phyloP scores from a whole-genome alignment of 1,140 invertebrate species.

The Kradibia gibbosae region DNA sequence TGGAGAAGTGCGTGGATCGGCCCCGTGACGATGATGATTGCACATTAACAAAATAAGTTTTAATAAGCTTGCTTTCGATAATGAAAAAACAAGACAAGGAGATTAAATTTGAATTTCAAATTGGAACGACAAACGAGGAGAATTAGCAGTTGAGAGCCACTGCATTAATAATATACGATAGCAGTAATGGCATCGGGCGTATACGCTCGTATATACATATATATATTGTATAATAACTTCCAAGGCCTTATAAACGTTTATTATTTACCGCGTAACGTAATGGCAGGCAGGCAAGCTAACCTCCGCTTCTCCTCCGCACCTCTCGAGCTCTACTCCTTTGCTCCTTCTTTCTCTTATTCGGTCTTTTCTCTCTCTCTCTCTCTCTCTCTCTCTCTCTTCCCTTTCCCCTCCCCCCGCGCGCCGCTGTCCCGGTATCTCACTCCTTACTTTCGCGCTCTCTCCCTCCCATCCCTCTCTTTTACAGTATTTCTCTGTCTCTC shows the following conservation, averaged over 20 bases:
- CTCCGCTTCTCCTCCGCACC: constrained; percentile 59
- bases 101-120: constrained; percentile 52
- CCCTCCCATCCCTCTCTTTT: constrained; percentile 36
- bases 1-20: background rate
- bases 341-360: constrained; percentile 25
- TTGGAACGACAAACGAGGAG: constrained; percentile 50
- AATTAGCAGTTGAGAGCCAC: constrained; percentile 67
- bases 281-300: constrained; percentile 62
- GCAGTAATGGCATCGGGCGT: constrained; percentile 71
- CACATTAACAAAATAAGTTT: constrained; percentile 31
- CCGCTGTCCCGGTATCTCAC: constrained; percentile 39
- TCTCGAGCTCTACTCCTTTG: constrained; percentile 43
- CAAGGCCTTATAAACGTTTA: constrained; percentile 74
- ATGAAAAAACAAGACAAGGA: constrained; percentile 50
- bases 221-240: constrained; percentile 74
- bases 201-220: constrained; percentile 62
- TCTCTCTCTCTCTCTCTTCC: constrained; percentile 52
- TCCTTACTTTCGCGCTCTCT: constrained; percentile 52
- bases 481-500: constrained; percentile 17
- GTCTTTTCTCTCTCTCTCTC: constrained; percentile 47
- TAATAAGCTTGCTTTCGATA: constrained; percentile 47
- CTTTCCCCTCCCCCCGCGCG: constrained; percentile 27
- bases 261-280: constrained; percentile 73
- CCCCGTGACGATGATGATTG: background rate
- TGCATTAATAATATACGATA: constrained; percentile 74